Evolutionary conservation across 1,140 invertebrate genomes (phyloP), one percentile per base, ranked within the genome.

Genomic region (Tetramorium alpestre): DNA sequence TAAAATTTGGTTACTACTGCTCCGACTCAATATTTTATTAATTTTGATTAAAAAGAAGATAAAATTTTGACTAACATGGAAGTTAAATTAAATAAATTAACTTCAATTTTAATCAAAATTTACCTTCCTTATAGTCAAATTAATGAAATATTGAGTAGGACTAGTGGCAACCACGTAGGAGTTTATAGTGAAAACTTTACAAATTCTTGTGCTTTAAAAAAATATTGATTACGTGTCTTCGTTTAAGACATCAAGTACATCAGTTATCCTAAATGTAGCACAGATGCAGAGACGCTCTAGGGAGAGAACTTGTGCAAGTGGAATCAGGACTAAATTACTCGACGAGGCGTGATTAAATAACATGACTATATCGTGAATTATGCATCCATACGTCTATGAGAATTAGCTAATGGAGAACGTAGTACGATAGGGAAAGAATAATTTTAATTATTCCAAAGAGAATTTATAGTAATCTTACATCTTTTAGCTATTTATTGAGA

Each of bases 291-390:
- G 44, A 11, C 11, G 28, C 60, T 85, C 22, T 54, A 41, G 47
- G 56, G 73, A 89, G 22, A 67, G 18, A 75, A 25, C 54, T 60
- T 54, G 75, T 58, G 51, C 58, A 77, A 87, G 51, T 58, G 25
- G 54, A 78, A 85, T 88, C 65, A 88, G 64, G 64, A 67, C 47
- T 88, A 58, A 78, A 87, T 85, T 88, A 51, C 49, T 33, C 28
- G 58, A 73, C 28, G 58, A 54, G 28, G 22, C 64, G 25, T 67
- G 78, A 88, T 78, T 89, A 73, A 88, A 88, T 60, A 44, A 85
- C 51, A 22, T 60, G 72, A 60, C 54, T 88, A 7, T 73, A 76
- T 58, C 22, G 22, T 28, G 49, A 33, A 51, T 62, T 49, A 54
- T 72, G 18, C 76, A 22, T 73, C 25, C 86, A 22, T 54, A 56